Conservation (phyloP, 2,888 invertebrate genomes). For the Vannuccia rotundouncinata region DNA sequence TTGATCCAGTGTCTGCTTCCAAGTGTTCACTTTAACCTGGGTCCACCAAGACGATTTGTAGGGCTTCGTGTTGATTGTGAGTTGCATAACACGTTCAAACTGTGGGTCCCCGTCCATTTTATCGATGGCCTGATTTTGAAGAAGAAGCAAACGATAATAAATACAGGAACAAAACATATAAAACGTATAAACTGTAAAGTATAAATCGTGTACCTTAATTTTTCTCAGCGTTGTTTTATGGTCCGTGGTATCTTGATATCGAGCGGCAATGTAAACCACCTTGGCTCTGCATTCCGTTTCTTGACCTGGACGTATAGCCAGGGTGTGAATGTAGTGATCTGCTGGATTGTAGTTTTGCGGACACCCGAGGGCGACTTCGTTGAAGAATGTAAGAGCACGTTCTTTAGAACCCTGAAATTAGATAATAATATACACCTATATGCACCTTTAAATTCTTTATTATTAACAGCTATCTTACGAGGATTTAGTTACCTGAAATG, state of each 20-base stretch:
- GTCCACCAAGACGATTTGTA: slow-evolving; percentile 29
- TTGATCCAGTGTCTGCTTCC: slow-evolving; percentile 28
- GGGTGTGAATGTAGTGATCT: slow-evolving; percentile 31
- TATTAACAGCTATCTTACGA: no score
- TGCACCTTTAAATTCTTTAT: no score
- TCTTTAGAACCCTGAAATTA: slow-evolving; percentile 23
- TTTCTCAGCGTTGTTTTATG: background rate
- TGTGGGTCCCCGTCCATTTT: background rate
- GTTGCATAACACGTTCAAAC: background rate
- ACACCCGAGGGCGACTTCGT: background rate
- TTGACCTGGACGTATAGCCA: slow-evolving; percentile 26
- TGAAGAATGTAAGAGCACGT: slow-evolving; percentile 28
- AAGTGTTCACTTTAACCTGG: slow-evolving; percentile 24
- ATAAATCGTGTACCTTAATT: background rate
- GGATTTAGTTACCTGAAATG: no score
- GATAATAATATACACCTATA: no score
- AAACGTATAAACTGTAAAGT: no score
- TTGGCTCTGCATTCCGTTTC: slow-evolving; percentile 24
- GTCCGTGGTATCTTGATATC: slow-evolving; percentile 21
- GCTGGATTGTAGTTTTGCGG: slow-evolving; percentile 33
- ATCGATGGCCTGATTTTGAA: slow-evolving; percentile 1
- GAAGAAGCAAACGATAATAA: background rate
- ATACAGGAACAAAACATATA: background rate
- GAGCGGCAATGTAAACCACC: slow-evolving; percentile 27
- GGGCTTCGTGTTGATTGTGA: background rate